Evolutionary conservation across 2,113 vertebrate species (phyloP), one percentile per base, ranked within the genome.

Genomic region (Xiphias gladius): DNA sequence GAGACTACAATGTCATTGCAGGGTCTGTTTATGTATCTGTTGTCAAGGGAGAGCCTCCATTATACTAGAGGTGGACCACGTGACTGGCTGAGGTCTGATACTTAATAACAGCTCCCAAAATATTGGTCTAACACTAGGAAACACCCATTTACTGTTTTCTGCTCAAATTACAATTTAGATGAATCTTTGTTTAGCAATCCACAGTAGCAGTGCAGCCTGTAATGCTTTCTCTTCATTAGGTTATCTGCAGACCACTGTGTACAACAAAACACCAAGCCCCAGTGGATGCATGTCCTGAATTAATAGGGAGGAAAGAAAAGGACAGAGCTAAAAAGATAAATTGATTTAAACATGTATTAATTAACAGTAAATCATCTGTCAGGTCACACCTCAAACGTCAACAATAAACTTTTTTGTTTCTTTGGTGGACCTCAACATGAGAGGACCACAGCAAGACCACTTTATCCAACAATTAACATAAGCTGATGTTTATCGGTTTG

Each of bases 401-500:
- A 86, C 76, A 41, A 64, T 72, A 48, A 70, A 61, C 50, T 32
- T 48, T 63, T 68, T 74, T 46, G 20, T 79, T 58, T 72, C 65
- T 74, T 24, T 48, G 50, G 28, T 72, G 64, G 72, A 67, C 64
- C 58, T 58, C 35, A n/a, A 46, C 76, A 82, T 30, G 67, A 80
- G 54, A 65, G 68, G 73, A 72, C 76, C 73, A 46, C 74, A 24
- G 80, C 62, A 55, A 76, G 80, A 67, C 69, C 84, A 52, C 68
- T 89, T 75, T 58, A 84, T 87, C 76, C 81, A 75, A 75, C 82
- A 84, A 89, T 94, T 88, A 90, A 80, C 55, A 81, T 30, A 41
- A 65, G 72, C 85, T 68, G 84, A 89, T 92, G 90, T 92, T 91
- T 90, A 89, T 90, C 81, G 54, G 72, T 91, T 80, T 65, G 22